A percentile compares a stretch with the other conserved stretches of the same genome.
These are phyloP conservation scores for Holothuria glaberrima DNA, from an alignment of 35 echinoderm and acorn worm species.

Conservation along the genomic window DNA sequence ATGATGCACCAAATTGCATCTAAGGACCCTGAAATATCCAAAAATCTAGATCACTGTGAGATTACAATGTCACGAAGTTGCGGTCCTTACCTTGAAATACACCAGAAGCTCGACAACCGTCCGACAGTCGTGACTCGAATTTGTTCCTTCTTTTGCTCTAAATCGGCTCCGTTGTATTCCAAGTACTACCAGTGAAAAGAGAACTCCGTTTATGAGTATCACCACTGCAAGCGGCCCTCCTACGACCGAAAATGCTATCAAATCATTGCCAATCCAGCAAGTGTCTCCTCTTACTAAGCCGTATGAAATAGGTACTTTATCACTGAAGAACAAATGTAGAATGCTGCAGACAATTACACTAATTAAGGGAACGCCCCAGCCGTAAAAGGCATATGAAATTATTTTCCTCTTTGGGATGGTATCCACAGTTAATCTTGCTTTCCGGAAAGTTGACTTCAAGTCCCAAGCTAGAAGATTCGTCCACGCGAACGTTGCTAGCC, in stretches of 20 bases:
- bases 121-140: too few species aligned
- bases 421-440: neutral
- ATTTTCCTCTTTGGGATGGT: neutral
- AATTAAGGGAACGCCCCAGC: neutral
- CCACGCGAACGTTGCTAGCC: constrained; percentile 41
- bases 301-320: constrained; percentile 2
- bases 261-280: constrained; percentile 17
- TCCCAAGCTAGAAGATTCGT: constrained; percentile 34
- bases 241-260: neutral
- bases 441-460: constrained; percentile 20
- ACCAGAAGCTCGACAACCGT: neutral
- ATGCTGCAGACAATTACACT: neutral
- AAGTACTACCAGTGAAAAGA: neutral
- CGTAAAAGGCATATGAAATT: neutral
- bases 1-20: too few species aligned
- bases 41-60: too few species aligned
- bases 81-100: constrained; percentile 38
- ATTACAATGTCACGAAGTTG: too few species aligned
- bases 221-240: neutral
- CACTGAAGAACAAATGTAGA: neutral
- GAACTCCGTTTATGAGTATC: neutral
- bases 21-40: too few species aligned
- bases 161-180: constrained; percentile 20
- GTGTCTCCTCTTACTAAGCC: neutral
- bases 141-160: neutral